These are phyloP conservation scores for Galerucella calmariensis DNA, from an alignment of 2,888 invertebrate genomes.

Conservation along the genomic window DNA sequence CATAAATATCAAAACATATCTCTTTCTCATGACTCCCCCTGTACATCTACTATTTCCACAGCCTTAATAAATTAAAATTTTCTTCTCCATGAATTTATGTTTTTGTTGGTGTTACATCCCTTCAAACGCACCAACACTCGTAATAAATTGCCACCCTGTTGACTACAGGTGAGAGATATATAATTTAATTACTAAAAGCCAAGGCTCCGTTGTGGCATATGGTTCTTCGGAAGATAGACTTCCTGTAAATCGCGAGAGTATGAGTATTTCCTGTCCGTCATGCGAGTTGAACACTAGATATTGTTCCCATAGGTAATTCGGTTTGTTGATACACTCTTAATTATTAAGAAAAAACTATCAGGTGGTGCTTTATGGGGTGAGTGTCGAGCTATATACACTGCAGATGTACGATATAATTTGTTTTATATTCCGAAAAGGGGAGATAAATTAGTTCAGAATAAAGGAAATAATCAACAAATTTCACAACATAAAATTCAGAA, in stretches of 20 bases:
- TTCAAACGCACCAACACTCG: background rate
- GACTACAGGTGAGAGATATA: slow-evolving; percentile 34
- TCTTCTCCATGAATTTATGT: background rate
- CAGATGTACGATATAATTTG: background rate
- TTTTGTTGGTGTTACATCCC: background rate
- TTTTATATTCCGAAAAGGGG: background rate
- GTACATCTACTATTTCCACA: too few relatives aligned
- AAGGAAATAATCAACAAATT: too few relatives aligned
- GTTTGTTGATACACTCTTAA: slow-evolving; percentile 56
- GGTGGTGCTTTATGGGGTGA: slow-evolving; percentile 47
- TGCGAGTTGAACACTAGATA: slow-evolving; percentile 60
- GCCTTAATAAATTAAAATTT: too few relatives aligned
- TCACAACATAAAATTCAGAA: too few relatives aligned
- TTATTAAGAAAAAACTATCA: slow-evolving; percentile 56
- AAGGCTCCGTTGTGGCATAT: slow-evolving; percentile 55
- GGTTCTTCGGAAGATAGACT: slow-evolving; percentile 55
- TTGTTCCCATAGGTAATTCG: slow-evolving; percentile 43
- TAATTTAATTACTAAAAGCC: slow-evolving; percentile 38
- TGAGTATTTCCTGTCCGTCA: slow-evolving; percentile 62
- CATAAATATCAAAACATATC: too few relatives aligned
- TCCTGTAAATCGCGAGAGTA: slow-evolving; percentile 56
- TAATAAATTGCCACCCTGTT: slow-evolving; percentile 26
- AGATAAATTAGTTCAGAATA: background rate
- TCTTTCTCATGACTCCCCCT: too few relatives aligned
- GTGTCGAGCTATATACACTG: background rate